These are phyloP conservation scores for Byasa hedistus DNA, from an alignment of 2,888 invertebrate species.

Conservation along the genomic window DNA sequence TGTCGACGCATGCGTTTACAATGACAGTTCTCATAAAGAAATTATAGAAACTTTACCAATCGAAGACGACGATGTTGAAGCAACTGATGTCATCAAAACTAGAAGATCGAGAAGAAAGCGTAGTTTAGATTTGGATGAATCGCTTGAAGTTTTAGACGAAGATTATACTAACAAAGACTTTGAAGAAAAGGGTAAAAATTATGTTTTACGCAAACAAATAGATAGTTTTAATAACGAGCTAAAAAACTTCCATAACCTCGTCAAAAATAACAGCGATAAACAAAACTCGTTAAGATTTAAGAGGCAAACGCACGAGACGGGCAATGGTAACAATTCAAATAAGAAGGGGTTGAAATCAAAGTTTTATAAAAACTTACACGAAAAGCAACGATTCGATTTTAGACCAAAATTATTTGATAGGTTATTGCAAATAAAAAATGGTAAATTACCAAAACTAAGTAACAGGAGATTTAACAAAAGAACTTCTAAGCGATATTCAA, in stretches of 20 bases:
- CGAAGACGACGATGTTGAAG: conserved; percentile 33
- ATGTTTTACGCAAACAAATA: conserved; percentile 44
- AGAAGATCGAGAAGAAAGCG: conserved; percentile 46
- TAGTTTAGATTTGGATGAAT: conserved; percentile 38
- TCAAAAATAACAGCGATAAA: conserved; percentile 35
- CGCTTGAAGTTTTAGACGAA: conserved; percentile 38
- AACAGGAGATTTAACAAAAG: conserved; percentile 29
- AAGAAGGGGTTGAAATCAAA: conserved; percentile 36
- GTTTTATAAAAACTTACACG: conserved; percentile 33
- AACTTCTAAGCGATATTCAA: conserved; percentile 30
- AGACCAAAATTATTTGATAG: conserved; percentile 43
- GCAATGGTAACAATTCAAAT: conserved; percentile 33
- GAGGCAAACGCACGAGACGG: conserved; percentile 42
- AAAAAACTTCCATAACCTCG: conserved; percentile 43
- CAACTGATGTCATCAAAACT: conserved; percentile 37
- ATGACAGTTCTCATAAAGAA: conserved; percentile 37
- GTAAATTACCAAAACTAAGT: conserved; percentile 17
- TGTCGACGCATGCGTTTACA: conserved; percentile 76
- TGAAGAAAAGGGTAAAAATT: conserved; percentile 34
- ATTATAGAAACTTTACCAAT: conserved; percentile 37
- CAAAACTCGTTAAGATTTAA: conserved; percentile 38
- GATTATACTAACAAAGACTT: conserved; percentile 36
- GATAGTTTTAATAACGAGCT: conserved; percentile 51
- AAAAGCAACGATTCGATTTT: conserved; percentile 33
- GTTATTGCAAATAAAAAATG: conserved; percentile 37